Percentiles rank a stretch among this genome's conserved stretches.
Conservation (phyloP, 2,113 vertebrate species). For the Nothoprocta pentlandii region DNA sequence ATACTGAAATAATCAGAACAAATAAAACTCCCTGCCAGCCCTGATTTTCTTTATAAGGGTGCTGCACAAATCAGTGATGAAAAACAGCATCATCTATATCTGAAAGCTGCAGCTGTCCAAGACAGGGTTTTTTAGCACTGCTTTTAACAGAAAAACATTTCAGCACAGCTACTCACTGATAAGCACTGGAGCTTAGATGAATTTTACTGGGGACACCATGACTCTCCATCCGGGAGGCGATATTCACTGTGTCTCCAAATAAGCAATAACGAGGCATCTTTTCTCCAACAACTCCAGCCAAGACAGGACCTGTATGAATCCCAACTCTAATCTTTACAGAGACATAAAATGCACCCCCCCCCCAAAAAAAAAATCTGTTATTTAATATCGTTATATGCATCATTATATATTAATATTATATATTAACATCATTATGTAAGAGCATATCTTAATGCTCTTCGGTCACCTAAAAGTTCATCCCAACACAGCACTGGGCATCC, state of each 20-base stretch:
- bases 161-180: constrained; percentile 58
- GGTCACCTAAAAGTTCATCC: background rate
- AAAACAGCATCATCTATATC: background rate
- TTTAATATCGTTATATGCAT: background rate
- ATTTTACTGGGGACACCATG: constrained; percentile 79
- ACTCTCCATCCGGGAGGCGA: constrained; percentile 81
- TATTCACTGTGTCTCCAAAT: constrained; percentile 84
- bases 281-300: constrained; percentile 81
- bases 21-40: background rate
- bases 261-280: constrained; percentile 84
- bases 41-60: background rate
- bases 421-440: no score
- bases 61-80: background rate
- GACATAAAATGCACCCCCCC: constrained; percentile 36
- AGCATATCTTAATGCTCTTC: background rate
- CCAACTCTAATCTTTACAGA: constrained; percentile 79
- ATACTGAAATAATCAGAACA: background rate
- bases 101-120: background rate
- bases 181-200: constrained; percentile 77
- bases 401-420: no score
- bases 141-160: background rate
- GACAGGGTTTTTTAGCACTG: background rate
- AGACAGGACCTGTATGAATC: constrained; percentile 77
- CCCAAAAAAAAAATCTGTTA: background rate
- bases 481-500: background rate